Evolutionary conservation across 2,113 vertebrate genomes (phyloP), one percentile per base, ranked within the genome.

Genomic region (Gasterosteus nipponicus): DNA sequence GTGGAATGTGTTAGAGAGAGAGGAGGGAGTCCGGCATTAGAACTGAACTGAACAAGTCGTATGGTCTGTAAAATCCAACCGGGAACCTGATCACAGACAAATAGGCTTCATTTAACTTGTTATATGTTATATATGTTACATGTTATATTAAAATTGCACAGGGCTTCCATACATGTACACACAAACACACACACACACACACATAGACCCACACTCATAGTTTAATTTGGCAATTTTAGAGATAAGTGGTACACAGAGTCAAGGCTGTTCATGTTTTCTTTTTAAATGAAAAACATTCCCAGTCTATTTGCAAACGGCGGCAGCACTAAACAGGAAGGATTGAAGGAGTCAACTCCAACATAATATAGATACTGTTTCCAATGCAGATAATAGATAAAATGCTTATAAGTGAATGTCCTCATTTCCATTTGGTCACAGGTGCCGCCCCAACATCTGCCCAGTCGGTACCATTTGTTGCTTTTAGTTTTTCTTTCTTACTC

Each of bases 181-280:
- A 89, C 86, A 90, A 82, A 49, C 47, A 19, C 47, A 49, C 47
- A 49, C 47, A 49, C 46, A 49, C 16, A 49, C 46, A 7, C 46
- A 19, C 15, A 47, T 16, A 16, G 4, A 46, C 44, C 18, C 47
- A 66, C 83, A 84, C 69, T 90, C 87, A 90, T 83, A 93, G 76
- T 75, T 9, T 31, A 42, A 82, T 80, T 26, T 26, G 22, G 11
- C 38, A 65, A 59, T 73, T 61, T 68, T 47, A 84, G 76, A 64
- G 73, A 64, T 3, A 86, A 78, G 79, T 44, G 56, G 42, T 78
- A 81, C 60, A 51, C 14, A 44, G 39, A 75, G 73, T 83, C 68
- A 67, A 77, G 44, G 58, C 67, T 75, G 62, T 57, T 74, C 59
- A 26, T 81, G 15, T 35, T 60, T 54, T 68, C 12, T 46, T 69